phyloP scores from a whole-genome alignment of 2,113 vertebrate species.

The Rhinolophus sinicus region DNA sequence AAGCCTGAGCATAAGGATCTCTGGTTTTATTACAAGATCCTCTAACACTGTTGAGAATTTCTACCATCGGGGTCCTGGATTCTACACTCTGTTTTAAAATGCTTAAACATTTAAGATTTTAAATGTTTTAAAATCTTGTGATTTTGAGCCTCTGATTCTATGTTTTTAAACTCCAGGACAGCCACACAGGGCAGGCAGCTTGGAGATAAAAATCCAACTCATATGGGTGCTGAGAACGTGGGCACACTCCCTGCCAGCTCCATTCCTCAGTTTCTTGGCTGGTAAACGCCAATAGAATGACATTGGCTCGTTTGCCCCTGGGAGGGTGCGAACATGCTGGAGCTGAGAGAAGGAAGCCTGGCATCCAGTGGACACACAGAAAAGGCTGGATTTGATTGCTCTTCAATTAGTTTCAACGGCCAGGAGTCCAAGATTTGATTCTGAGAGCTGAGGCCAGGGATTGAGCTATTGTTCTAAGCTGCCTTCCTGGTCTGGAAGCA shows the following conservation, averaged over 20 bases:
- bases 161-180: no score
- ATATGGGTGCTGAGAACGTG: neutral
- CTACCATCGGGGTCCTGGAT: neutral
- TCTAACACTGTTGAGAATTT: neutral
- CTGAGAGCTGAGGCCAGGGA: neutral
- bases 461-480: neutral
- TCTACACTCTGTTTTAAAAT: neutral
- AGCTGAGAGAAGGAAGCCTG: no score
- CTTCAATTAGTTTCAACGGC: neutral
- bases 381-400: neutral
- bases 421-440: accelerated
- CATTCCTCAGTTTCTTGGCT: neutral
- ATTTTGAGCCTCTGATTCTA: neutral
- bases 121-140: no score
- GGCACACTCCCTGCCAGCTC: no score
- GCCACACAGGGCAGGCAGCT: no score
- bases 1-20: neutral
- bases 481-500: slow-evolving; percentile 46
- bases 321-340: neutral
- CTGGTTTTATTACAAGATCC: neutral
- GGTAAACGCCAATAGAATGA: neutral
- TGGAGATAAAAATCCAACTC: neutral
- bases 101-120: no score
- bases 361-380: accelerated
- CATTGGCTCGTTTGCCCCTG: accelerated